A percentile compares a stretch with the other conserved stretches of the same genome.
phyloP scores from a whole-genome alignment of 2,888 invertebrate species.

The Thyatira batis region DNA sequence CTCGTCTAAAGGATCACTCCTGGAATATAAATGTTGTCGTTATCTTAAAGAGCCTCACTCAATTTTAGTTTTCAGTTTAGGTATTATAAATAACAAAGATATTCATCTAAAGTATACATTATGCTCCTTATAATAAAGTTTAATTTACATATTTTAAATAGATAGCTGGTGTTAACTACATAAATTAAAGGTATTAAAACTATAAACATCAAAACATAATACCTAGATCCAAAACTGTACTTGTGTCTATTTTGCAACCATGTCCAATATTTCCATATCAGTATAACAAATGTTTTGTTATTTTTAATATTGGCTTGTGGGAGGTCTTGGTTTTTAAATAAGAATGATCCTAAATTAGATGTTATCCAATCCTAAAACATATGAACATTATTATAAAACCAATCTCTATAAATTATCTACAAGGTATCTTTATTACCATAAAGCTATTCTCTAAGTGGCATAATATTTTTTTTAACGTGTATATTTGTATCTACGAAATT shows the following conservation, averaged over 20 bases:
- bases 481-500: too few relatives aligned
- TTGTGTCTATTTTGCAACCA: slow-evolving; percentile 82
- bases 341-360: slow-evolving; percentile 54
- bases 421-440: too few relatives aligned
- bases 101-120: neutral
- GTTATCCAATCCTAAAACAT: slow-evolving; percentile 47
- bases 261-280: slow-evolving; percentile 83
- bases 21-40: slow-evolving; percentile 44
- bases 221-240: slow-evolving; percentile 58
- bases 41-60: too few relatives aligned
- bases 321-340: slow-evolving; percentile 42
- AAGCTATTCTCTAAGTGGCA: too few relatives aligned
- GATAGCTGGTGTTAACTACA: too few relatives aligned
- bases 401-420: too few relatives aligned
- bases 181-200: too few relatives aligned
- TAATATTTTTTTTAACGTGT: too few relatives aligned
- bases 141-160: too few relatives aligned
- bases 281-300: slow-evolving; percentile 68
- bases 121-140: neutral
- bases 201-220: neutral
- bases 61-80: too few relatives aligned
- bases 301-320: slow-evolving; percentile 5
- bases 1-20: slow-evolving; percentile 77
- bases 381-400: too few relatives aligned
- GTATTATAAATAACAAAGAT: too few relatives aligned